Conservation (phyloP, 2,888 invertebrate genomes). For the Trypoxylon attenuatum region DNA sequence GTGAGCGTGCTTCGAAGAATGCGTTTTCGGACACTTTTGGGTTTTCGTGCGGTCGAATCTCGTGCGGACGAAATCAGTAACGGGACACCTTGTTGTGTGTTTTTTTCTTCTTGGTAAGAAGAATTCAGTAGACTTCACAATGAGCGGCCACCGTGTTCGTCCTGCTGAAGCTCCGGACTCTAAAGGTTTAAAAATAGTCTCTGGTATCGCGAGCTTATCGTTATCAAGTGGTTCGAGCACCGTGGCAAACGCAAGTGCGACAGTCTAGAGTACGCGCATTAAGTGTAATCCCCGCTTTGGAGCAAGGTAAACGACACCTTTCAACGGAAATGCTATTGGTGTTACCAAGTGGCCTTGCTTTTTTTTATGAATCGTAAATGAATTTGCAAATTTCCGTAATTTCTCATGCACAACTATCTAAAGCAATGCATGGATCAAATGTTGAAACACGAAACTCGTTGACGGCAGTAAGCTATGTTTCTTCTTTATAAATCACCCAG, state of each 20-base stretch:
- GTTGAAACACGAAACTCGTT: too few relatives aligned
- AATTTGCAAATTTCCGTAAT: not conserved
- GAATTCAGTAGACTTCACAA: slow-evolving; percentile 7
- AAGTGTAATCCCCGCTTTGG: slow-evolving; percentile 33
- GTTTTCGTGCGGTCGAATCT: slow-evolving; percentile 10
- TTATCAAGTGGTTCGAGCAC: slow-evolving; percentile 38
- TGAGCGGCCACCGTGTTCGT: not conserved
- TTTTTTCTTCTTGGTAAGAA: not conserved
- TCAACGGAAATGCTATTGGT: slow-evolving; percentile 48
- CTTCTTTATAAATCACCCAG: not conserved
- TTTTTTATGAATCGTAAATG: slow-evolving; percentile 28
- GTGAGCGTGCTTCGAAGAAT: slow-evolving; percentile 22
- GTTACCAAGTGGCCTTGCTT: slow-evolving; percentile 23
- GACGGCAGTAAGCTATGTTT: too few relatives aligned
- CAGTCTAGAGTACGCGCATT: slow-evolving; percentile 20
- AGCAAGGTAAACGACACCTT: slow-evolving; percentile 57
- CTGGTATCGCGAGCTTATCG: slow-evolving; percentile 49
- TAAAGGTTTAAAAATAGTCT: slow-evolving; percentile 47
- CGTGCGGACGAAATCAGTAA: slow-evolving; percentile 1
- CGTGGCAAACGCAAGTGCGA: not conserved
- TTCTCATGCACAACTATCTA: too few relatives aligned
- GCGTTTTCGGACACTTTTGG: slow-evolving; percentile 11
- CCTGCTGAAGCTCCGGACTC: not conserved
- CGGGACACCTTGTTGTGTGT: not conserved
- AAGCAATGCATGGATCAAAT: too few relatives aligned